phyloP scores from a whole-genome alignment of 2,797 vertebrate genomes.

The Fistularia tabacaria region DNA sequence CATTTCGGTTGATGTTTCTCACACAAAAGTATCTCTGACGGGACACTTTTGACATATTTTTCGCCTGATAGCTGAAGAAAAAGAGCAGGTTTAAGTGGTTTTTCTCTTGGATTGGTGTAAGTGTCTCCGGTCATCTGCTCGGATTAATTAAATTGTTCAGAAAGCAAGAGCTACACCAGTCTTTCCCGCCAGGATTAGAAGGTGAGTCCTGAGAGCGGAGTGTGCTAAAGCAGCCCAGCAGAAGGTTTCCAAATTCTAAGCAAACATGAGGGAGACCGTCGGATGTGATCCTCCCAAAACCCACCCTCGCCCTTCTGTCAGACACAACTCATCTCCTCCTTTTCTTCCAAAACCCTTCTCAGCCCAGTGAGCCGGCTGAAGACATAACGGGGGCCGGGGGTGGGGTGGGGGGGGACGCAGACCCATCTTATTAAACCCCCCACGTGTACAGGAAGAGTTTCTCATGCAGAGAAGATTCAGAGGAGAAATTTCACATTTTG shows the following conservation, averaged over 20 bases:
- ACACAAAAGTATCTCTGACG: background rate
- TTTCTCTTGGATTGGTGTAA: conserved; percentile 29
- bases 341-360: conserved; percentile 10
- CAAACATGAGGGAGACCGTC: conserved; percentile 26
- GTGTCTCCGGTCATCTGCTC: conserved; percentile 39
- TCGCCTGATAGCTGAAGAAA: conserved; percentile 21
- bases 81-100: conserved; percentile 13
- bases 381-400: conserved; percentile 10
- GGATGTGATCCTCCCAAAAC: conserved; percentile 25
- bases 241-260: conserved; percentile 6
- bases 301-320: conserved; percentile 19
- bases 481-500: conserved; percentile 38
- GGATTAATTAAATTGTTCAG: conserved; percentile 46
- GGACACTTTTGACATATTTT: conserved; percentile 8
- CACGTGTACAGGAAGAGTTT: conserved; percentile 32
- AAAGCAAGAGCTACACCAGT: conserved; percentile 3
- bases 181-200: conserved; percentile 14
- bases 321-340: conserved; percentile 15
- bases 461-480: conserved; percentile 50
- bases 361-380: conserved; percentile 29
- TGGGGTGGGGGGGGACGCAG: conserved; percentile 9
- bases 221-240: conserved; percentile 11
- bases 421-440: conserved; percentile 42
- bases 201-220: conserved; percentile 10
- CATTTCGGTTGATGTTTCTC: too few species aligned